Evolutionary conservation across 2,797 vertebrate species (phyloP), one percentile per base, ranked within the genome.

Genomic region (Anguilla marmorata): DNA sequence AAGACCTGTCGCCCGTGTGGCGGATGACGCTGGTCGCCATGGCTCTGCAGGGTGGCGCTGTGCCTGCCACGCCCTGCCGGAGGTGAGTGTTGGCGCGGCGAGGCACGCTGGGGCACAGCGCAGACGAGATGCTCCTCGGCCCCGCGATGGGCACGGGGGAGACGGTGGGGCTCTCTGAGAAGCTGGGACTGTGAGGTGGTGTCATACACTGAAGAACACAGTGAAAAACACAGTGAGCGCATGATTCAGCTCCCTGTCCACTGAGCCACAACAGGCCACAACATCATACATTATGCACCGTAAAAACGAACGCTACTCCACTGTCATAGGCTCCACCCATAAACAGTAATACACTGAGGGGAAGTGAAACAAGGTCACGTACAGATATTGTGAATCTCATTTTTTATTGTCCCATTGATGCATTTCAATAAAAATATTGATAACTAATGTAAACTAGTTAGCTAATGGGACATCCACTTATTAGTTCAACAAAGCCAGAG

Each of bases 181-280:
- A 97, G 90, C 97, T 97, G 0, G 98, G 98, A 93, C 98, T 99
- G 92, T 98, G 98, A 54, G 98, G 98, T 12, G 98, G 98, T 87
- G 98, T 99, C 97, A 99, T 99, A 89, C 98, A 99, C 98, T 99
- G 91, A 52, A 91, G 50, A 87, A 92, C 50, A 86, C n/a, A 88
- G 72, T n/a, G 90, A 30, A 45, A 85, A 52, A 86, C 76, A 88
- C 0, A 72, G 52, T 85, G 14, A 60, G 50, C 14, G n/a, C 37
- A 76, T 8, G 16, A 45, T 88, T 54, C 72, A 27, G 54, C 45
- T 74, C 24, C 24, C 63, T n/a, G 86, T 87, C 76, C 41, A 4
- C 21, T 82, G 7, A 24, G 24, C 41, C 41, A 82, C 79, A 82
- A 50, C 50, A 12, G 41, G 79, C 45, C 41, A 48, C 11, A 48